Percentiles rank a stretch among this genome's conserved stretches.
These are phyloP conservation scores for Apodemia duryi DNA, from an alignment of 2,888 invertebrate genomes.

Conservation along the genomic window DNA sequence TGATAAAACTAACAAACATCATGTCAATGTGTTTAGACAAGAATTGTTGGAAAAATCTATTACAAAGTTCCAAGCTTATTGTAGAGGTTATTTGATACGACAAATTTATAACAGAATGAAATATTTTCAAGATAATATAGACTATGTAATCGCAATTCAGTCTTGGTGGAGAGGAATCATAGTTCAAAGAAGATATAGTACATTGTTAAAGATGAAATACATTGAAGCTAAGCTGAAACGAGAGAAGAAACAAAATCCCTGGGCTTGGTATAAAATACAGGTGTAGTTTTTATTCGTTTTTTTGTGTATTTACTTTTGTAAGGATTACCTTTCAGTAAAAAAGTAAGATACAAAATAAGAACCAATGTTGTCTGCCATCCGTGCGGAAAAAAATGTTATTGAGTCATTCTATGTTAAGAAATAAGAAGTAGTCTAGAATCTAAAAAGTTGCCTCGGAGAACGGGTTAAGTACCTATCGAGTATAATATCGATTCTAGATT, in stretches of 20 bases:
- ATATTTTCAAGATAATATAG: slow-evolving; percentile 60
- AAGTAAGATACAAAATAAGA: no score
- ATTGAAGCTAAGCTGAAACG: slow-evolving; percentile 58
- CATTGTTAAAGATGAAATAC: slow-evolving; percentile 61
- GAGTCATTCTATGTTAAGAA: no score
- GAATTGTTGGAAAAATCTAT: slow-evolving; percentile 63
- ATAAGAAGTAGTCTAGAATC: no score
- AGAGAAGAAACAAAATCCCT: slow-evolving; percentile 59
- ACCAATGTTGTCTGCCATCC: no score
- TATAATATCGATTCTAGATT: no score
- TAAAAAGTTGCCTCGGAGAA: no score
- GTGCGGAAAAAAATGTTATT: no score
- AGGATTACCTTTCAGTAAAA: no score
- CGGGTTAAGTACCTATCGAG: no score
- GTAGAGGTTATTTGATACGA: slow-evolving; percentile 80
- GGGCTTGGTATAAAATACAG: slow-evolving; percentile 75
- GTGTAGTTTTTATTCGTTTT: slow-evolving; percentile 39
- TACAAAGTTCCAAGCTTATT: slow-evolving; percentile 78
- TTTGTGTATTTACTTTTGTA: not conserved
- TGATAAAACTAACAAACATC: slow-evolving; percentile 66
- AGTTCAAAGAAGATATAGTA: slow-evolving; percentile 64
- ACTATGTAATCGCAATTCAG: slow-evolving; percentile 74
- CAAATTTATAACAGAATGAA: slow-evolving; percentile 59
- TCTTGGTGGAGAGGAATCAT: slow-evolving; percentile 81
- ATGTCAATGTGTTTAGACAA: slow-evolving; percentile 61